Evolutionary conservation across 2,888 invertebrate genomes (phyloP).

Genomic region (Apamea monoglypha): DNA sequence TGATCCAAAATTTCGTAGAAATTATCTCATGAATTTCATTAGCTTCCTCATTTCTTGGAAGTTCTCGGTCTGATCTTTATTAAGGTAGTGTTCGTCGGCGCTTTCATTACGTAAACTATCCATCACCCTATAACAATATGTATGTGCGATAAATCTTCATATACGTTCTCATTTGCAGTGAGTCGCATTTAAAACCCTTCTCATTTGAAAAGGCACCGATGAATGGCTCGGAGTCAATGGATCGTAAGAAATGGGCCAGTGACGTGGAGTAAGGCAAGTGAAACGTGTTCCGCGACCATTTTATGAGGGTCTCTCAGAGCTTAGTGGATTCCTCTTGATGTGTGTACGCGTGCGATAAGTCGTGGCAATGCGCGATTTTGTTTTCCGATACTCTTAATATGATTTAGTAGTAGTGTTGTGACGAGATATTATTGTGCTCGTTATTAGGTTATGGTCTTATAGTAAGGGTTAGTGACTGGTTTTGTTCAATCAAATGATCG

Average conservation of each 20-base stretch:
- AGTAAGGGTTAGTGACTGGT: not conserved
- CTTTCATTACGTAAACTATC: conserved; percentile 40
- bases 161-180: conserved; percentile 83
- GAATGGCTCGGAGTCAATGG: conserved; percentile 88
- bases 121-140: conserved; percentile 66
- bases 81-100: conserved; percentile 4
- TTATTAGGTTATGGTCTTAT: conserved; percentile 30
- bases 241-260: conserved; percentile 89
- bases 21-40: conserved; percentile 22
- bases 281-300: conserved; percentile 78
- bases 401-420: conserved; percentile 45
- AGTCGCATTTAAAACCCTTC: conserved; percentile 84
- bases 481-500: not conserved
- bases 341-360: conserved; percentile 65
- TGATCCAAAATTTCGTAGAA: conserved; percentile 10
- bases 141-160: conserved; percentile 77
- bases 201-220: conserved; percentile 87
- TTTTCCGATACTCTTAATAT: conserved; percentile 47
- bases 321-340: conserved; percentile 63
- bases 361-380: conserved; percentile 56
- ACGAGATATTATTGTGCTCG: conserved; percentile 35
- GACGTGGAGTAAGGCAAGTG: conserved; percentile 83
- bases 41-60: conserved; percentile 4
- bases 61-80: not conserved
- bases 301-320: conserved; percentile 75